Percentiles rank a stretch among this genome's conserved stretches.
Evolutionary conservation across 2,797 vertebrate species (phyloP).

Genomic region (Lycodopsis pacificus): DNA sequence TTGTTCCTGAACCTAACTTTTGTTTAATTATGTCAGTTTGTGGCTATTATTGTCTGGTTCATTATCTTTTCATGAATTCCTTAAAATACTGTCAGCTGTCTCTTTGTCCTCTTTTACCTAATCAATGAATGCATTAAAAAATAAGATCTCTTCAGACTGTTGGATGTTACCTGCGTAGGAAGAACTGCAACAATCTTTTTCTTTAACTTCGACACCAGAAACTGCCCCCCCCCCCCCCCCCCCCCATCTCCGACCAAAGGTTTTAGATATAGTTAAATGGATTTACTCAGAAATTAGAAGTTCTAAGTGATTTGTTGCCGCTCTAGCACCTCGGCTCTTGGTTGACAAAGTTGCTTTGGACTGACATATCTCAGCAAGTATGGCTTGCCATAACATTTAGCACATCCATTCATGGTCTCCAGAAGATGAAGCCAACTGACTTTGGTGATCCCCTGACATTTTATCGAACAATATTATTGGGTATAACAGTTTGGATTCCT

Average conservation of each 20-base stretch:
- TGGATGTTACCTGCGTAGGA: background rate
- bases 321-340: no score
- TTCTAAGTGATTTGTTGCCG: no score
- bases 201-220: background rate
- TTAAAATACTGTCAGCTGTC: background rate
- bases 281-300: no score
- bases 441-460: background rate
- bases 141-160: background rate
- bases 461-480: rapidly evolving
- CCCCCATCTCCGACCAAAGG: no score
- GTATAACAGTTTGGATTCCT: constrained; percentile 1
- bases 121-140: constrained; percentile 1
- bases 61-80: background rate
- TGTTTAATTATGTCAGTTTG: constrained; percentile 9
- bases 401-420: background rate
- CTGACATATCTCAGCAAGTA: no score
- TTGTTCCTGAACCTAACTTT: constrained; percentile 11
- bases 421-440: background rate
- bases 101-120: background rate
- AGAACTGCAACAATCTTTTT: background rate
- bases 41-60: background rate
- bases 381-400: background rate
- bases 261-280: no score
- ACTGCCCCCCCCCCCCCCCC: background rate
- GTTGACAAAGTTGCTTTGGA: no score